Evolutionary conservation across 2,888 invertebrate species (phyloP), one percentile per base, ranked within the genome.

Genomic region (Drosophila tripunctata): DNA sequence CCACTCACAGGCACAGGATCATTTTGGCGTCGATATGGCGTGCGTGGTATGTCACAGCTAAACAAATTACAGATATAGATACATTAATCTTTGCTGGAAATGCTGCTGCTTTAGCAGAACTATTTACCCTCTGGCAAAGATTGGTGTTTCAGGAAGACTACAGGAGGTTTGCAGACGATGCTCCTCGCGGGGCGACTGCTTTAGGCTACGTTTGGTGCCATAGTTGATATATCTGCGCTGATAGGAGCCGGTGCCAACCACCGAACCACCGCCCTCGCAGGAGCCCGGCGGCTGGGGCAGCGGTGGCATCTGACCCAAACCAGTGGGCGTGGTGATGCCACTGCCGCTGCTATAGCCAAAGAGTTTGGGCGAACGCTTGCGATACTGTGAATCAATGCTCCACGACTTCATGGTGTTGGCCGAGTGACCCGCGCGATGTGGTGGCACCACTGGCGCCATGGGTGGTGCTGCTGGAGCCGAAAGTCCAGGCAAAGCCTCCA

Each of bases 91-190:
- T n/a, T n/a, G n/a, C 8, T 7, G 4, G 2, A 1, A 19, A 12
- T 12, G 24, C 0, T 8, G 6, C 2, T 22, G 10, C 12, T n/a
- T 19, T 2, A 43, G 12, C 15, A 10, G 3, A 14, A 4, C 14
- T 3, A 15, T 64, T 66, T 69, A 91, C 91, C 96, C 96, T 75
- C 96, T 93, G 3, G 96, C 96, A 90, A 96, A 96, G 67, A 96
- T 96, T 0, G 96, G 96, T 1, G 96, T 96, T 92, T 96, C 96
- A n/a, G 96, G 96, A 61, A 96, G 92, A 86, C 96, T 96, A 78
- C 96, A 96, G 0, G 96, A 96, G 3, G 96, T 96, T 91, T 96
- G 96, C 90, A 96, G 89, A 70, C 93, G 93, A 73, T 91, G 92
- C 44, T 94, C 94, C 48, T 94, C 93, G 40, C 93, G 93, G 36